Percentiles rank a stretch among this genome's conserved stretches.
Evolutionary conservation across 92 coral and sea anemone species (phyloP).

Genomic region (Epizoanthus ramosus): DNA sequence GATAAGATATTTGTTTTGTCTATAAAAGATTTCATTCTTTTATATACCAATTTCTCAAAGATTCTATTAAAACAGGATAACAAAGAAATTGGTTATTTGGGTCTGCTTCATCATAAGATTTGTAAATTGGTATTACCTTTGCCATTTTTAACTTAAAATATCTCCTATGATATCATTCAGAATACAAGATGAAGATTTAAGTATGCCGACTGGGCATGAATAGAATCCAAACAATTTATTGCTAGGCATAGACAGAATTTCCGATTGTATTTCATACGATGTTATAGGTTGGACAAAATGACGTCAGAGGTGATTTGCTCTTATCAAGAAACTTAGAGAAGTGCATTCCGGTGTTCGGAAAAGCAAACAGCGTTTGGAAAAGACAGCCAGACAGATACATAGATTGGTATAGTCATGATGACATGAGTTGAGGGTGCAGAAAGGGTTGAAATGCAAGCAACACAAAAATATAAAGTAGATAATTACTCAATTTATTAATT

Average conservation of each 20-base stretch:
- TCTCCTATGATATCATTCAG: conserved; percentile 9
- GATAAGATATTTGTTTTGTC: no score
- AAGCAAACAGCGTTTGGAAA: no score
- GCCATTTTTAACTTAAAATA: conserved; percentile 36
- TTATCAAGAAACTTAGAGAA: conserved; percentile 27
- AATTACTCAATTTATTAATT: no score
- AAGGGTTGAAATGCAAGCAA: no score
- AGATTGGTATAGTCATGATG: no score
- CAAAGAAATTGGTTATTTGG: conserved; percentile 30
- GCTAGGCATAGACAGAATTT: conserved; percentile 27
- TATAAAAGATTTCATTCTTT: neutral
- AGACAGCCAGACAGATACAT: no score
- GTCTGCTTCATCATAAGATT: conserved; percentile 22
- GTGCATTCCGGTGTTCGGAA: no score
- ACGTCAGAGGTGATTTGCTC: neutral
- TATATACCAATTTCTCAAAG: conserved; percentile 33
- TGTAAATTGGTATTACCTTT: conserved; percentile 37
- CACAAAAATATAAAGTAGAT: no score
- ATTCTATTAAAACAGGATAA: conserved; percentile 37
- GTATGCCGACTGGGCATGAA: conserved; percentile 35
- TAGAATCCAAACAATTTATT: conserved; percentile 45
- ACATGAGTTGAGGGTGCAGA: no score
- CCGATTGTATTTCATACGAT: conserved; percentile 45
- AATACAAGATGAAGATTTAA: neutral
- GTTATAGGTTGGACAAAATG: conserved; percentile 37